Base-by-base conservation (phyloP, 2,797 vertebrate genomes). In the Knipowitschia caucasica region DNA sequence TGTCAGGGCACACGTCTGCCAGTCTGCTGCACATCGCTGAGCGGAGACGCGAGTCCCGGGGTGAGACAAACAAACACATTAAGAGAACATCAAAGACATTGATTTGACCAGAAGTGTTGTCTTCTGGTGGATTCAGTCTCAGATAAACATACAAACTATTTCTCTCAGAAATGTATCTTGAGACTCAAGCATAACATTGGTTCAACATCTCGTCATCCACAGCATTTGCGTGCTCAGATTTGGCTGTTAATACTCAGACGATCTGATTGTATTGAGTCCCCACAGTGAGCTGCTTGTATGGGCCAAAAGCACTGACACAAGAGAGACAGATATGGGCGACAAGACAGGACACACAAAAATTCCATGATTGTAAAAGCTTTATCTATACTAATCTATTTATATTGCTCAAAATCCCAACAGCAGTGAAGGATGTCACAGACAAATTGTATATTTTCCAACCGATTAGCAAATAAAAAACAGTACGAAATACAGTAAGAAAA, bases 1-100 rank as follows among this genome's bases (percentile, higher is more conserved):
- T 90, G 67, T 88, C 89, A 0, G 87, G 90, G 44, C 93, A 92
- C 67, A 92, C 85, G 1, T 86, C 93, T 1, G 86, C 93, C 0
- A 88, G 94, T 36, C 89, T 97, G 67, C 90, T 98, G 78, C 94
- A 97, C 79, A 94, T 98, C 77, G 87, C 90, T 0, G 95, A 98
- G 77, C 91, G 92, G 75, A 89, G 95, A 86, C 95, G 95, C 95
- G 81, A 95, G 94, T 95, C 78, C 0, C 11, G 35, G 33, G 35
- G 4, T 53, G 35, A 44, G 17, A 44, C 7, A 2, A 8, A 27
- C 35, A 51, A 53, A 45, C 68, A 67, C 56, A 18, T 21, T 20
- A 33, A 59, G 36, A n/a, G 31, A 29, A 40, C 4, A 57, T 24
- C 53, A 65, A n/a, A n/a, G n/a, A n/a, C n/a, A n/a, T n/a, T n/a